A percentile compares a stretch with the other conserved stretches of the same genome.
phyloP scores from a whole-genome alignment of 2,113 vertebrate species.

The Cheirogaleus medius region DNA sequence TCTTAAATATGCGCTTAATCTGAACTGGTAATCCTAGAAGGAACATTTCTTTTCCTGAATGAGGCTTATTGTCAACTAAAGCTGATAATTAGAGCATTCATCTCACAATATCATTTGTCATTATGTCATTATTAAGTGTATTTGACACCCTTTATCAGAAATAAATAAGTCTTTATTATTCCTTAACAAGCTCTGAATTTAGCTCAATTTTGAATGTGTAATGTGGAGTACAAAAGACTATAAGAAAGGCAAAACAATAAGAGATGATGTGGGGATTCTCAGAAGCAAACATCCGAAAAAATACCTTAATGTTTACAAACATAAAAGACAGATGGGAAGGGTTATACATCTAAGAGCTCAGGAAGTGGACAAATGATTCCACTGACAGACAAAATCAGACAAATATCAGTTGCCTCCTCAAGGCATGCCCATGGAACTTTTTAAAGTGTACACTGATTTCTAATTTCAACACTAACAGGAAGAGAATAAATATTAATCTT shows the following conservation, averaged over 20 bases:
- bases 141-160: slow-evolving; percentile 8
- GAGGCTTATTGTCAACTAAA: slow-evolving; percentile 36
- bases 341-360: background rate
- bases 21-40: background rate
- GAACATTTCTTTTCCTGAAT: slow-evolving; percentile 26
- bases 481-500: slow-evolving; percentile 34
- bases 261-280: background rate
- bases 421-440: background rate
- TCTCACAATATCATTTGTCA: slow-evolving; percentile 28
- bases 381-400: background rate
- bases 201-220: slow-evolving; percentile 5
- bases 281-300: background rate
- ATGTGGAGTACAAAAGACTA: background rate
- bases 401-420: background rate
- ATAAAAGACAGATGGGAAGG: background rate
- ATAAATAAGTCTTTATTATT: slow-evolving; percentile 37
- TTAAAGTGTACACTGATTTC: background rate
- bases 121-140: slow-evolving; percentile 33
- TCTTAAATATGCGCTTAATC: slow-evolving; percentile 15
- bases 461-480: slow-evolving; percentile 35
- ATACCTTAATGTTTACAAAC: background rate
- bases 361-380: background rate
- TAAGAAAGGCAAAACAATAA: background rate
- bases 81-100: slow-evolving; percentile 24
- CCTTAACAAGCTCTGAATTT: slow-evolving; percentile 13